Percentiles rank a stretch among this genome's conserved stretches.
These are phyloP conservation scores for Archaeoteleia sp. DNA, from an alignment of 2,888 invertebrate species.

Conservation along the genomic window DNA sequence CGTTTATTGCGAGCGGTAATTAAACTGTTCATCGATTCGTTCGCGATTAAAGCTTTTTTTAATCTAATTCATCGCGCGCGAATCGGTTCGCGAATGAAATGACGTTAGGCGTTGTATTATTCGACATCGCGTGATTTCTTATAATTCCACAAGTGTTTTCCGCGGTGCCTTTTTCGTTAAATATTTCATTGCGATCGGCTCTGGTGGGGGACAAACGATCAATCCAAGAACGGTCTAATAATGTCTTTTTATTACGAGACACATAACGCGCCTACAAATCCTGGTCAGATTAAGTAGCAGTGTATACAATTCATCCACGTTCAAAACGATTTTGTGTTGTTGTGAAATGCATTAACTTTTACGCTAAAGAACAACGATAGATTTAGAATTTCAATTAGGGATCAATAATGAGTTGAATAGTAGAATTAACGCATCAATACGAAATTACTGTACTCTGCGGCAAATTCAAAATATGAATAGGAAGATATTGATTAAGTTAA, in stretches of 20 bases:
- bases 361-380: too few species aligned
- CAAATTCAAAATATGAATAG: too few species aligned
- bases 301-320: background rate
- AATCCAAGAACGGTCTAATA: constrained; percentile 18
- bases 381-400: too few species aligned
- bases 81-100: constrained; percentile 45
- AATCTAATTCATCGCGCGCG: constrained; percentile 45
- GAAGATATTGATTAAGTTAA: too few species aligned
- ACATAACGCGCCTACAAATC: constrained; percentile 10
- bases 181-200: constrained; percentile 12
- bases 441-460: too few species aligned
- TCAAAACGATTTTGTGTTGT: constrained; percentile 17
- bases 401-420: too few species aligned
- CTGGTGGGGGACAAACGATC: constrained; percentile 10
- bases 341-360: constrained; percentile 15
- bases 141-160: constrained; percentile 42
- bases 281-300: constrained; percentile 18
- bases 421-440: too few species aligned
- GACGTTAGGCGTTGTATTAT: constrained; percentile 21
- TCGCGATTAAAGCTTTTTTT: constrained; percentile 44
- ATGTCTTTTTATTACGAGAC: constrained; percentile 27
- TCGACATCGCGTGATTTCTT: constrained; percentile 30
- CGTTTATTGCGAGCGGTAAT: constrained; percentile 45
- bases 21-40: constrained; percentile 49
- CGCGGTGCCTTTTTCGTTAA: constrained; percentile 14